Base-by-base conservation (phyloP, 2,113 vertebrate genomes). In the Oryzias curvinotus region DNA sequence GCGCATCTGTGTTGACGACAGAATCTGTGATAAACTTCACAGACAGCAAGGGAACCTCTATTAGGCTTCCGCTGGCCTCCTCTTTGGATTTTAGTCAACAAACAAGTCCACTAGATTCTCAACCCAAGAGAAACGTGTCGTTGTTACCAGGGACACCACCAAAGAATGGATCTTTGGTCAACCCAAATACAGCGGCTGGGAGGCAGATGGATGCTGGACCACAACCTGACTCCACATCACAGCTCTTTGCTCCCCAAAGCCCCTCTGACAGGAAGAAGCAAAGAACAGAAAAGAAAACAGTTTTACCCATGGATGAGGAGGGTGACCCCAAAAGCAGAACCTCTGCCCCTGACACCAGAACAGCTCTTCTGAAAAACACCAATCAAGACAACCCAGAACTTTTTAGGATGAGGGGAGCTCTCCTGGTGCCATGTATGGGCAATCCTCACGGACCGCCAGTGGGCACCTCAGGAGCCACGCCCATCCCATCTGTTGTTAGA, bases 231-330 rank as follows among this genome's bases (percentile, higher is more conserved):
- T 80, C 30, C 63, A 66, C 71, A n/a, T 65, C 56, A 0, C 19
- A 66, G 51, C 58, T 76, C 7, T 71, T 49, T 21, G 59, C 28
- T 44, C 76, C 84, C 44, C 75, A 84, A 16, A 70, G 93, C 54
- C 95, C 94, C 15, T 94, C 94, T 0, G 93, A 95, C 62, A 94
- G 93, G 73, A 97, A 98, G 79, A 97, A 95, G 71, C 88, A 89
- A 49, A 94, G 91, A 81, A 94, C 95, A 1, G 92, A 93, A 17
- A 77, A 74, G 16, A 83, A 80, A 73, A 52, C 65, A 1, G 46
- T 49, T 26, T 63, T 30, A 14, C 44, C 65, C 5, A 21, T 58
- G 15, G 58, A 58, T 28, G 70, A 73, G 71, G 63, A 83, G 52
- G 68, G 55, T n/a, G 52, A 78, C 26, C 59, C 63, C 26, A 1